Conservation (phyloP, 2,888 invertebrate genomes). For the Pyrochroa serraticornis region DNA sequence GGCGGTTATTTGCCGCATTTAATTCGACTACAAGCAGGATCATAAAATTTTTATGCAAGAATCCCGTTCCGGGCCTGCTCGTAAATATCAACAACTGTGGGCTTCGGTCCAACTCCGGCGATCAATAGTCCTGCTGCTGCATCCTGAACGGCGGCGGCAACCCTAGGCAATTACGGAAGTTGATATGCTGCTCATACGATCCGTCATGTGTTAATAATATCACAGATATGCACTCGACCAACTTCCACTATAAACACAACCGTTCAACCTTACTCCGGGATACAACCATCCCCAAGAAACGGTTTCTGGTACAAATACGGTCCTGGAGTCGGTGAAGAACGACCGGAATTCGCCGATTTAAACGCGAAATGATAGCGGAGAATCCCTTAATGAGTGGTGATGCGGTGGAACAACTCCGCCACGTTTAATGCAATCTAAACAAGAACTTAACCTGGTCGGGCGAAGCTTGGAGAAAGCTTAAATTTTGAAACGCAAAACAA, state of each 20-base stretch:
- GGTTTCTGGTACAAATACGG: too few species aligned
- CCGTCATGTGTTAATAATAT: conserved; percentile 24
- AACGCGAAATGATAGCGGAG: conserved; percentile 7
- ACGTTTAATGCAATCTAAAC: conserved; percentile 31
- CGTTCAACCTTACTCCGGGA: conserved; percentile 8
- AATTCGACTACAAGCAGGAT: conserved; percentile 5
- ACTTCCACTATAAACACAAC: conserved; percentile 13
- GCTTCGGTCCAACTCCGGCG: conserved; percentile 20
- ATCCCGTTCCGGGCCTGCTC: conserved; percentile 12
- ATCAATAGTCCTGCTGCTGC: conserved; percentile 19
- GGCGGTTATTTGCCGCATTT: not conserved
- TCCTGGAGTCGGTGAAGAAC: conserved; percentile 12
- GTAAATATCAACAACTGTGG: conserved; percentile 18
- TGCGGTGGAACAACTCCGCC: conserved; percentile 17
- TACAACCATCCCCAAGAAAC: too few species aligned
- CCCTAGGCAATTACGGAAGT: conserved; percentile 22
- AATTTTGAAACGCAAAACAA: conserved; percentile 33
- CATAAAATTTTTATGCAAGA: conserved; percentile 20
- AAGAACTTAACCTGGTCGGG: conserved; percentile 29
- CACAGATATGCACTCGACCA: conserved; percentile 17
- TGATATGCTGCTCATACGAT: conserved; percentile 24
- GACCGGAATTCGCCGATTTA: conserved; percentile 7
- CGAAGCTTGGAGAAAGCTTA: conserved; percentile 31
- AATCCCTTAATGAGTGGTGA: conserved; percentile 19
- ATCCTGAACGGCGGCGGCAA: conserved; percentile 14